A percentile compares a stretch with the other conserved stretches of the same genome.
phyloP scores from a whole-genome alignment of 2,113 vertebrate genomes.

The Oryctolagus cuniculus region DNA sequence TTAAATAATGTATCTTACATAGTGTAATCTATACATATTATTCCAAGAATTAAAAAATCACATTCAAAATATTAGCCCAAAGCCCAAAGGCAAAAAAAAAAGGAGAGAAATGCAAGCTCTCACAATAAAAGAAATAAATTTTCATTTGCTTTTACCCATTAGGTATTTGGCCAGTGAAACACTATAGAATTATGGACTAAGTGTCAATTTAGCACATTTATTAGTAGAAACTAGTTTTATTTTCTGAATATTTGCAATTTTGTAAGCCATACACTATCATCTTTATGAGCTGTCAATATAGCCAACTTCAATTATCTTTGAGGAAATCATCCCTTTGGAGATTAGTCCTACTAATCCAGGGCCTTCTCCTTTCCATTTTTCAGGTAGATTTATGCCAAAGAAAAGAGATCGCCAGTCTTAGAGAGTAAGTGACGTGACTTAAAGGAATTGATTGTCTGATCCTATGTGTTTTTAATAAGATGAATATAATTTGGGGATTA shows the following conservation, averaged over 20 bases:
- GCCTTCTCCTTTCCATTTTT: not conserved
- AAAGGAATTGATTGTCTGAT: not conserved
- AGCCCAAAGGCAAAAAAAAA: not conserved
- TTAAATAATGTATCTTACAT: not conserved
- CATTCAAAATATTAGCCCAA: slow-evolving; percentile 50
- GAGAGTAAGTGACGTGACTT: not conserved
- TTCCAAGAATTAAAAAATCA: not conserved
- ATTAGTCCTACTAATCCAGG: not conserved
- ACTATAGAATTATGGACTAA: slow-evolving; percentile 66
- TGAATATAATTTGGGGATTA: not conserved
- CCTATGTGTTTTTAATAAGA: not conserved
- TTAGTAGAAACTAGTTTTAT: not conserved
- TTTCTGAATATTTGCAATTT: not conserved
- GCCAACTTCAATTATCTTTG: not conserved
- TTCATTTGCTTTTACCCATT: slow-evolving; percentile 9
- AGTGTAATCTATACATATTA: not conserved
- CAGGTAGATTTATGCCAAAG: not conserved
- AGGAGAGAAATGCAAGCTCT: not conserved
- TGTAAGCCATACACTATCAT: not conserved
- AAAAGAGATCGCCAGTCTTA: not conserved
- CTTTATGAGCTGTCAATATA: not conserved
- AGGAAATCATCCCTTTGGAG: not conserved
- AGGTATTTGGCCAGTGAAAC: slow-evolving; percentile 11
- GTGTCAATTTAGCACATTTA: not conserved
- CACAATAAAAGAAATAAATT: slow-evolving; percentile 22